phyloP scores from a whole-genome alignment of 1,140 invertebrate species.

The Physella acuta region DNA sequence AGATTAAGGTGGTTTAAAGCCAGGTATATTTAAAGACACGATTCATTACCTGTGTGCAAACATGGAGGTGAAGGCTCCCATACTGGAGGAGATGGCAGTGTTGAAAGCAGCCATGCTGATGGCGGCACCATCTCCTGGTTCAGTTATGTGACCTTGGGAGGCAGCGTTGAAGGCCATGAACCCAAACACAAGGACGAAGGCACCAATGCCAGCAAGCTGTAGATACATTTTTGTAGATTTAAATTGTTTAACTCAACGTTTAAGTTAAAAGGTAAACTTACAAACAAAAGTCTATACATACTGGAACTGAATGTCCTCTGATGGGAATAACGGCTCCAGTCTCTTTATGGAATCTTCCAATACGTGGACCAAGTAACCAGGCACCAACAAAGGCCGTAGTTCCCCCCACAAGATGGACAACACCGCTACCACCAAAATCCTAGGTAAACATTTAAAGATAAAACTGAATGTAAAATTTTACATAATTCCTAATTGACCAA shows the following conservation, averaged over 20 bases:
- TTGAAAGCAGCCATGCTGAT: constrained; percentile 63
- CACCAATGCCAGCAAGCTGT: constrained; percentile 65
- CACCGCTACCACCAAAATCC: constrained; percentile 57
- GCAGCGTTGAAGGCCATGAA: constrained; percentile 69
- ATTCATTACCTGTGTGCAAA: constrained; percentile 30
- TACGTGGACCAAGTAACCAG: constrained; percentile 51
- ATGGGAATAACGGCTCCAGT: constrained; percentile 46
- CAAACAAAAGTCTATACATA: constrained; percentile 24
- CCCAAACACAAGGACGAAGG: constrained; percentile 66
- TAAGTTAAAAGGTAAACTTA: not conserved
- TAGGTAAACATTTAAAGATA: no score
- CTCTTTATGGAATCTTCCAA: constrained; percentile 51
- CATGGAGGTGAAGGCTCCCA: constrained; percentile 59
- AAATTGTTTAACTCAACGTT: not conserved
- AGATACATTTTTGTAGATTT: not conserved
- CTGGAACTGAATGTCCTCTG: constrained; percentile 63
- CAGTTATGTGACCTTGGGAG: constrained; percentile 62
- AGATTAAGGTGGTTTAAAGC: constrained; percentile 60
- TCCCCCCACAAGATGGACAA: constrained; percentile 65
- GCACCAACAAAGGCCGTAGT: constrained; percentile 63
- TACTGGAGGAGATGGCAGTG: constrained; percentile 63
- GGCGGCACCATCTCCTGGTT: constrained; percentile 59
- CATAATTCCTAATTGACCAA: no score
- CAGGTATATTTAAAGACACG: no score
- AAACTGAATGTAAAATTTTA: no score